Evolutionary conservation across 2,113 vertebrate genomes (phyloP), one percentile per base, ranked within the genome.

Genomic region (Jaculus jaculus): DNA sequence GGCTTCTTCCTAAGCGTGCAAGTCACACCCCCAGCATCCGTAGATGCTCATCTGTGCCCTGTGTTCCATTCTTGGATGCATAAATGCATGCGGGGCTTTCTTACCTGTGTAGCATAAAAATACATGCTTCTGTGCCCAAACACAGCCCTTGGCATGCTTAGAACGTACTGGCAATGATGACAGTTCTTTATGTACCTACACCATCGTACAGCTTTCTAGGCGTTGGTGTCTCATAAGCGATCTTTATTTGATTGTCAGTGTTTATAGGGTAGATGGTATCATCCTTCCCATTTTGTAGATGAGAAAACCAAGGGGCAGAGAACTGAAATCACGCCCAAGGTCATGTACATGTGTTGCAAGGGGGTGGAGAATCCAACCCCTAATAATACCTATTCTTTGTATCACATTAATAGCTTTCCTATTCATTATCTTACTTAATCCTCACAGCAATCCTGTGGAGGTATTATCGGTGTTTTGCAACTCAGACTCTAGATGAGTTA

Each of bases 221-320:
- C 65, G 4, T 69, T 42, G 71, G 47, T 84, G 58, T 37, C 58
- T 77, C 58, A 0, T 47, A 0, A 34, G 6, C 78, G 79, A 72
- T 87, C 79, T 80, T 47, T 21, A 54, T 81, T 87, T 81, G 92
- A 85, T 90, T 74, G 34, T 87, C 80, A 69, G 51, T 79, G 77
- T 77, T 81, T 75, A 30, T 58, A 68, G 82, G 63, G 60, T 90
- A 69, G 77, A 78, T 77, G 65, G 77, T 87, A 30, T 80, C 58
- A 74, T 71, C 42, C 51, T 92, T 74, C 95, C 95, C 97, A 96
- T 96, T 97, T 95, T 92, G 61, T 91, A 93, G 97, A 93, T 96
- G 95, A 93, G 94, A 78, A 96, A 96, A 94, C 74, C 28, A 65
- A 96, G 95, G 82, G 47, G 18, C 65, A 34, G 34, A 91, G 85